These are phyloP conservation scores for Lasius platythorax DNA, from an alignment of 2,888 invertebrate genomes.

Conservation along the genomic window DNA sequence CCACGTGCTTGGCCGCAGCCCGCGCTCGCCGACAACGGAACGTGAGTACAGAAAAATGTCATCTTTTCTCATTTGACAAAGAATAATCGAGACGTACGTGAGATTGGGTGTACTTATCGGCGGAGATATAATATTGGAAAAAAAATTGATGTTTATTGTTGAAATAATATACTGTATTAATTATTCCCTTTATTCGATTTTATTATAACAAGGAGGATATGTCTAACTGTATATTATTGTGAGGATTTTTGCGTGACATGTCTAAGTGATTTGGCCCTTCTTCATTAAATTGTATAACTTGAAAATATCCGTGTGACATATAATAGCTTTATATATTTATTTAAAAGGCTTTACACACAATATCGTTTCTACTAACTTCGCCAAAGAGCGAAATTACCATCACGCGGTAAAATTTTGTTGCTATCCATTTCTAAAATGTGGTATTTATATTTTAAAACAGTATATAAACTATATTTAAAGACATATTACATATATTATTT, in stretches of 20 bases:
- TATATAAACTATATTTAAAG: background rate
- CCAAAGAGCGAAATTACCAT: background rate
- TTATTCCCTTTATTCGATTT: background rate
- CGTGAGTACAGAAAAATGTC: constrained; percentile 77
- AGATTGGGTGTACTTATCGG: background rate
- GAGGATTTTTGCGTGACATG: background rate
- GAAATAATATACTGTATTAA: background rate
- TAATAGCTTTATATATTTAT: background rate
- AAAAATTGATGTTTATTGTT: constrained; percentile 1
- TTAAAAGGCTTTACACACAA: background rate
- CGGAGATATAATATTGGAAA: background rate
- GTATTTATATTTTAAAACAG: background rate
- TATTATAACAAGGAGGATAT: background rate
- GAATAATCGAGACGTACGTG: background rate
- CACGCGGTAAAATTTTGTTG: background rate
- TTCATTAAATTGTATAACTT: background rate
- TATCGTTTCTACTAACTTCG: background rate
- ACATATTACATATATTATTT: background rate
- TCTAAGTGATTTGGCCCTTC: background rate
- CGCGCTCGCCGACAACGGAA: constrained; percentile 83
- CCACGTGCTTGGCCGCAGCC: constrained; percentile 85
- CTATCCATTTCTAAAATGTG: background rate
- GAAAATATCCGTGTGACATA: background rate
- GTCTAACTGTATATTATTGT: background rate
- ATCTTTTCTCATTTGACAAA: background rate